Conservation (phyloP, 2,888 invertebrate species). For the Pristionchus fissidentatus region DNA sequence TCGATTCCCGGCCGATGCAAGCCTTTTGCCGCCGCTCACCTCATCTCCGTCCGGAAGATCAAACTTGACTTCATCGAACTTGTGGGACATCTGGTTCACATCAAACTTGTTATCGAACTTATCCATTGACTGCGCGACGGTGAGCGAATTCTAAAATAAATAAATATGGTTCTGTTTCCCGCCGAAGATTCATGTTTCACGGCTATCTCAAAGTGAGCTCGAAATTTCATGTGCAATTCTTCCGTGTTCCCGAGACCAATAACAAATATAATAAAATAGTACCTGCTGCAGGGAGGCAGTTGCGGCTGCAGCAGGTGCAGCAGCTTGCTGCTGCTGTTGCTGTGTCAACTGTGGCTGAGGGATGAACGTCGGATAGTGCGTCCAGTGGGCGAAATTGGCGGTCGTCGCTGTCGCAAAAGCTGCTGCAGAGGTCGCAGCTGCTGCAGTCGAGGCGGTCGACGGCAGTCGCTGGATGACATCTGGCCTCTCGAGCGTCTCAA, state of each 20-base stretch:
- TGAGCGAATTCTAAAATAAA: background rate
- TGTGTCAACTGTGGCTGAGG: background rate
- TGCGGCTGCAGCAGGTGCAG: background rate
- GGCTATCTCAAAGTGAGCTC: background rate
- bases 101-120: background rate
- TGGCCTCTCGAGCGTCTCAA: slow-evolving; percentile 55
- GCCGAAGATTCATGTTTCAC: background rate
- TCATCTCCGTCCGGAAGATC: slow-evolving; percentile 46
- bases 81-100: slow-evolving; percentile 10
- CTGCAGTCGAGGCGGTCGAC: background rate
- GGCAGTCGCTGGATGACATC: slow-evolving; percentile 58
- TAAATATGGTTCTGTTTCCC: background rate
- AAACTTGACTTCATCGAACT: background rate
- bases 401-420: background rate
- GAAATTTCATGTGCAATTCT: background rate
- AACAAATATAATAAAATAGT: background rate
- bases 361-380: slow-evolving; percentile 50
- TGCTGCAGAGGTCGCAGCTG: background rate
- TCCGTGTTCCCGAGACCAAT: background rate
- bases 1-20: slow-evolving; percentile 38
- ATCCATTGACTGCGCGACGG: background rate
- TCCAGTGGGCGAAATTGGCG: slow-evolving; percentile 50
- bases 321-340: slow-evolving; percentile 7
- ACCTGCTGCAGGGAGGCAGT: background rate
- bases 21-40: background rate